Evolutionary conservation across 2,888 invertebrate genomes (phyloP).

Genomic region (Apamea anceps): DNA sequence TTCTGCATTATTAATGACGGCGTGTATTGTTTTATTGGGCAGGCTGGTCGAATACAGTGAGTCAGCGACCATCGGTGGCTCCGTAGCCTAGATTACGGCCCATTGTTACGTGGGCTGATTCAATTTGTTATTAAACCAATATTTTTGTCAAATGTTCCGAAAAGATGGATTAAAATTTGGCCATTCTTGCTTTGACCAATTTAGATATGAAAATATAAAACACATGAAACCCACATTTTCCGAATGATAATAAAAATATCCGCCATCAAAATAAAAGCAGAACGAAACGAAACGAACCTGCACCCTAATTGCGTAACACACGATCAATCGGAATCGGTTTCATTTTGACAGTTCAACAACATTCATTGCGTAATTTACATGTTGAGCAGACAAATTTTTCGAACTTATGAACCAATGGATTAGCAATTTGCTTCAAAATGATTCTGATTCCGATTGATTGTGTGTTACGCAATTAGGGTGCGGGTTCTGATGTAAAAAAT

Average conservation of each 20-base stretch:
- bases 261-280: constrained; percentile 6
- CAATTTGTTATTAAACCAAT: constrained; percentile 26
- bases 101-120: constrained; percentile 59
- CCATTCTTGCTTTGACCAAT: neutral
- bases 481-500: neutral
- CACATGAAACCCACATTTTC: constrained; percentile 1
- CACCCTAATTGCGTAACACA: no score
- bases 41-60: constrained; percentile 54
- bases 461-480: no score
- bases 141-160: constrained; percentile 28
- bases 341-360: no score
- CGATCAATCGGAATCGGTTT: no score
- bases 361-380: no score
- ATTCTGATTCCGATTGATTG: no score
- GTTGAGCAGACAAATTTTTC: no score
- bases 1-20: constrained; percentile 58
- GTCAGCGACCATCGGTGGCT: constrained; percentile 54
- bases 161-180: no score
- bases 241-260: neutral
- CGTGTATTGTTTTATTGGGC: constrained; percentile 61
- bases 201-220: constrained; percentile 10
- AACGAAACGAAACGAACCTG: neutral
- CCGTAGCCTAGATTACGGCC: constrained; percentile 59
- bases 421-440: no score
- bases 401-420: no score